Conservation (phyloP, 2,888 invertebrate genomes). For the Ectemnius cavifrons region DNA sequence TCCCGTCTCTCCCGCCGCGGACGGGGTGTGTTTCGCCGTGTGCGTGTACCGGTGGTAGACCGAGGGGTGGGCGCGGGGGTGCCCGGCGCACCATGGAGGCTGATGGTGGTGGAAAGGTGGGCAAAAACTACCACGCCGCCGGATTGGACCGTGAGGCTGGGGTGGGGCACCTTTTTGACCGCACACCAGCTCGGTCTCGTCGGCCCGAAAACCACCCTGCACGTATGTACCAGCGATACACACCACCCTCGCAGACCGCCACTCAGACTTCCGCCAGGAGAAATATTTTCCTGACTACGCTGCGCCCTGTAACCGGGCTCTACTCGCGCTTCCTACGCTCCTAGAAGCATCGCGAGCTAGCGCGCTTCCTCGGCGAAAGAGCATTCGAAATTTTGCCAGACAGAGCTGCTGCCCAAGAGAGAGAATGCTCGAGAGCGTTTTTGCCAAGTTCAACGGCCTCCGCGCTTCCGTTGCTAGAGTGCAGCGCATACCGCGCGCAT, state of each 20-base stretch:
- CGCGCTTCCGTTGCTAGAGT: background rate
- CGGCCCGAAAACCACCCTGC: conserved; percentile 49
- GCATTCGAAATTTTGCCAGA: conserved; percentile 36
- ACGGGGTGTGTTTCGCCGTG: conserved; percentile 62
- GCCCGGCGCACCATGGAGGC: conserved; percentile 32
- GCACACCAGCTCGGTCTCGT: conserved; percentile 33
- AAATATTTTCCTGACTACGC: conserved; percentile 47
- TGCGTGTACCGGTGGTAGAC: conserved; percentile 46
- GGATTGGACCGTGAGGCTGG: conserved; percentile 70
- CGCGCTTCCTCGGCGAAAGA: conserved; percentile 39
- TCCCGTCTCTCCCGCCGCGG: conserved; percentile 28
- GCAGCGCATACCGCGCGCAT: background rate
- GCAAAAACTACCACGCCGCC: conserved; percentile 70
- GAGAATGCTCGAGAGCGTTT: conserved; percentile 6
- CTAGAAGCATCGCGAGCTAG: conserved; percentile 43
- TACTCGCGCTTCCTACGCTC: conserved; percentile 26
- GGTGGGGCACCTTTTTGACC: conserved; percentile 68
- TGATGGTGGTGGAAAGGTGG: conserved; percentile 63
- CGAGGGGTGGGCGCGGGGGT: conserved; percentile 32
- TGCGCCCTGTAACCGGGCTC: background rate
- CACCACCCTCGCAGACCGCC: conserved; percentile 28
- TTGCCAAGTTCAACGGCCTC: conserved; percentile 9
- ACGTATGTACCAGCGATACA: conserved; percentile 32
- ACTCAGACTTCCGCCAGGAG: conserved; percentile 18
- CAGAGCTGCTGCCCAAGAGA: conserved; percentile 1